Percentiles rank a stretch among this genome's conserved stretches.
phyloP scores from a whole-genome alignment of 2,113 vertebrate species.

The Anhinga anhinga region DNA sequence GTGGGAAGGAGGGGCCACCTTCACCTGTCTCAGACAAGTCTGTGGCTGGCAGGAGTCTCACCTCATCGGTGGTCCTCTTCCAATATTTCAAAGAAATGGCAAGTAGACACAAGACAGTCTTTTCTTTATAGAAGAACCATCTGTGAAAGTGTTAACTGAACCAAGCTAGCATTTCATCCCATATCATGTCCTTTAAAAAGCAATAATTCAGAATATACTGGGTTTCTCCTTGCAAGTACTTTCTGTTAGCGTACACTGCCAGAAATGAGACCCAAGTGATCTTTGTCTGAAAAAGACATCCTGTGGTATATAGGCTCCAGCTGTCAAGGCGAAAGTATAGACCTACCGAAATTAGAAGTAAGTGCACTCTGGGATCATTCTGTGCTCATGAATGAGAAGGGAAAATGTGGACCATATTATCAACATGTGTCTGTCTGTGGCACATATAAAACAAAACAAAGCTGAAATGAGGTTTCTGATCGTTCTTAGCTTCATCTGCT shows the following conservation, averaged over 20 bases:
- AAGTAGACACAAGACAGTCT: neutral
- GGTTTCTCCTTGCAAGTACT: neutral
- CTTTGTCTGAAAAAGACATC: neutral
- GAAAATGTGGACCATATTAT: neutral
- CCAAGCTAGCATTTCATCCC: neutral
- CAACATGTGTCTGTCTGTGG: neutral
- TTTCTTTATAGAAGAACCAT: neutral
- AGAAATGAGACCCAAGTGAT: neutral
- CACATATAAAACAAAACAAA: neutral
- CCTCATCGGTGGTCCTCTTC: neutral
- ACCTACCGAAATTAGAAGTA: neutral
- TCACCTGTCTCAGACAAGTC: neutral
- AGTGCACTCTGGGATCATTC: neutral
- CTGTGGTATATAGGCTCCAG: neutral
- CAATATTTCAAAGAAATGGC: neutral
- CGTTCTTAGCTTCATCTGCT: neutral
- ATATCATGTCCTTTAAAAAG: neutral
- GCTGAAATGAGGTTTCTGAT: neutral
- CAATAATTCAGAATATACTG: neutral
- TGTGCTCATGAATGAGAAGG: neutral
- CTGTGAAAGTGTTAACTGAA: neutral
- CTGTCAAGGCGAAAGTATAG: neutral
- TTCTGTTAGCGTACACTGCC: neutral
- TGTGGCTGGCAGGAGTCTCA: neutral
- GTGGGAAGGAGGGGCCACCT: neutral